phyloP scores from a whole-genome alignment of 2,113 vertebrate genomes.

The Calidris pygmaea region DNA sequence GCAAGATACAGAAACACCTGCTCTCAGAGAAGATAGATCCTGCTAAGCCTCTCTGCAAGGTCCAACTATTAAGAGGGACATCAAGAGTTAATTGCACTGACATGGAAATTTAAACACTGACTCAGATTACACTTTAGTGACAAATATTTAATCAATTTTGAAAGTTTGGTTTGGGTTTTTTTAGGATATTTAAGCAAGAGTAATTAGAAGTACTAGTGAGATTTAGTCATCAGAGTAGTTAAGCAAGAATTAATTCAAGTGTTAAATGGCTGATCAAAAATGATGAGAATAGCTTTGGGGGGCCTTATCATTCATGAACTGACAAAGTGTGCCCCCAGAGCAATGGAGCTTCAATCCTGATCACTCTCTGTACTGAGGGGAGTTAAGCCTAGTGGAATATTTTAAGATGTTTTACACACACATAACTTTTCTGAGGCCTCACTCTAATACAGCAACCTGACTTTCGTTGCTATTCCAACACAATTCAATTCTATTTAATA shows the following conservation, averaged over 20 bases:
- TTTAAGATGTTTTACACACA: not conserved
- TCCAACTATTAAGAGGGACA: not conserved
- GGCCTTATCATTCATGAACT: not conserved
- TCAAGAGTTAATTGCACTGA: not conserved
- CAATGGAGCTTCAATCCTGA: not conserved
- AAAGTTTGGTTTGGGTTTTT: not conserved
- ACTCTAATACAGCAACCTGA: not conserved
- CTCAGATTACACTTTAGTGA: not conserved
- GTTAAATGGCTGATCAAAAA: not conserved
- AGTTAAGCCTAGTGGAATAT: not conserved
- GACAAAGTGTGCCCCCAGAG: accelerated
- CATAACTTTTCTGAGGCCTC: not conserved
- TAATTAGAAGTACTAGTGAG: not conserved
- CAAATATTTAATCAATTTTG: not conserved
- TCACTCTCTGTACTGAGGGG: not conserved
- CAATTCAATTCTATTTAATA: not conserved
- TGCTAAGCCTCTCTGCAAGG: not conserved
- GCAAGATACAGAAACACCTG: accelerated
- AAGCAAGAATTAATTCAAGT: not conserved
- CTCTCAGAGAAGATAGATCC: not conserved
- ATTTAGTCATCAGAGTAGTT: not conserved
- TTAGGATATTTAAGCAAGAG: not conserved
- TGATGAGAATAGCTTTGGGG: not conserved
- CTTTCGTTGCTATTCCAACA: not conserved
- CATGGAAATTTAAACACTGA: not conserved